phyloP scores from a whole-genome alignment of 2,888 invertebrate species.

The Icerya purchasi region DNA sequence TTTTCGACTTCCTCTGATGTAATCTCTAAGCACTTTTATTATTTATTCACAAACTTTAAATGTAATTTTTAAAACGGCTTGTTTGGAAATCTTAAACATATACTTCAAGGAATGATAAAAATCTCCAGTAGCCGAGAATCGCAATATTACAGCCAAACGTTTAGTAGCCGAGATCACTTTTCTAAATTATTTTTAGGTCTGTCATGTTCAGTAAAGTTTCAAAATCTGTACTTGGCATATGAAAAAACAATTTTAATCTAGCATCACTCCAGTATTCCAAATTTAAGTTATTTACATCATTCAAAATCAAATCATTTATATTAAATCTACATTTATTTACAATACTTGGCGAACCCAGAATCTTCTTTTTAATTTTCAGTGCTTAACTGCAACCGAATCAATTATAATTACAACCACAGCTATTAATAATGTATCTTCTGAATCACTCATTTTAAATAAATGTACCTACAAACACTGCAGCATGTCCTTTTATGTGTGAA shows the following conservation, averaged over 20 bases:
- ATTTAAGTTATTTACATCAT: no score
- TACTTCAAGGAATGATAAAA: not conserved
- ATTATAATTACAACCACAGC: not conserved
- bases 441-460: not conserved
- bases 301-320: not conserved
- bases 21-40: no score
- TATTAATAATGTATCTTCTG: not conserved
- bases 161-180: no score
- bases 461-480: no score
- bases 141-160: not conserved
- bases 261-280: no score
- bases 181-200: no score
- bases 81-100: not conserved
- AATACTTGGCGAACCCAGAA: not conserved
- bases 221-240: no score
- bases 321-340: not conserved
- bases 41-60: no score
- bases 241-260: no score
- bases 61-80: not conserved
- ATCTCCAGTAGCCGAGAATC: not conserved
- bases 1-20: no score
- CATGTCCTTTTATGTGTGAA: no score
- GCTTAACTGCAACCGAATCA: not conserved
- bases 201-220: no score
- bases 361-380: not conserved